Percentiles rank a stretch among this genome's conserved stretches.
phyloP scores from a whole-genome alignment of 1,140 invertebrate genomes.

The Drosophila watanabei region DNA sequence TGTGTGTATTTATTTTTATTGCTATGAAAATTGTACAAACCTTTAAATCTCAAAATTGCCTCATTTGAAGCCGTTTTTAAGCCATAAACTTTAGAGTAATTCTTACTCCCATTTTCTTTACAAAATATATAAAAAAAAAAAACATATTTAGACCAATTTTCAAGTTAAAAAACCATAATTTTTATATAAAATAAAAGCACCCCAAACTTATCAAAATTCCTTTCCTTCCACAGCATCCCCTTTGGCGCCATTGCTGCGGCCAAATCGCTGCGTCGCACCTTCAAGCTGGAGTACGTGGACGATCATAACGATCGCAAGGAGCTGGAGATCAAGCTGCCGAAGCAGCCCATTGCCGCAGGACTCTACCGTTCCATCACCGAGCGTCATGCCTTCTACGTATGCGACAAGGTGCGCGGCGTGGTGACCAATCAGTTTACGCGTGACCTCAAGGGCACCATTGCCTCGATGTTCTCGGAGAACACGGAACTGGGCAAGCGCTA shows the following conservation, averaged over 20 bases:
- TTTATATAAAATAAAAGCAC: not conserved
- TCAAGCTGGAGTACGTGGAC: slow-evolving; percentile 91
- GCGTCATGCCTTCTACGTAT: slow-evolving; percentile 96
- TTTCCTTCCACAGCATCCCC: slow-evolving; percentile 88
- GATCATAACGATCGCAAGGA: slow-evolving; percentile 90
- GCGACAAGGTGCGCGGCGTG: slow-evolving; percentile 94
- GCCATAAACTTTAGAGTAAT: not conserved
- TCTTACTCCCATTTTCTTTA: not conserved
- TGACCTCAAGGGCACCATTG: slow-evolving; percentile 96
- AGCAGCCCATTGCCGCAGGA: slow-evolving; percentile 91
- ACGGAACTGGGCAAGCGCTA: slow-evolving; percentile 94
- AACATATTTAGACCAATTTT: not conserved
- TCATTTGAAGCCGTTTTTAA: not conserved
- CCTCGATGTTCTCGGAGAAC: slow-evolving; percentile 96
- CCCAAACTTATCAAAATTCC: not conserved
- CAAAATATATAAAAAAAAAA: not conserved
- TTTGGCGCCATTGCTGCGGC: slow-evolving; percentile 94
- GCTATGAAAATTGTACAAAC: fast-evolving
- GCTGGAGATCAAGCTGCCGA: slow-evolving; percentile 93
- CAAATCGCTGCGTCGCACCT: slow-evolving; percentile 90
- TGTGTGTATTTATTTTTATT: not conserved
- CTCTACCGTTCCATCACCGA: slow-evolving; percentile 95
- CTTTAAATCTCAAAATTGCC: not conserved
- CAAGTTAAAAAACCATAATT: not conserved
- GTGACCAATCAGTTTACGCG: slow-evolving; percentile 95